A percentile compares a stretch with the other conserved stretches of the same genome.
These are phyloP conservation scores for Masticophis lateralis DNA, from an alignment of 2,797 vertebrate genomes.

Conservation along the genomic window DNA sequence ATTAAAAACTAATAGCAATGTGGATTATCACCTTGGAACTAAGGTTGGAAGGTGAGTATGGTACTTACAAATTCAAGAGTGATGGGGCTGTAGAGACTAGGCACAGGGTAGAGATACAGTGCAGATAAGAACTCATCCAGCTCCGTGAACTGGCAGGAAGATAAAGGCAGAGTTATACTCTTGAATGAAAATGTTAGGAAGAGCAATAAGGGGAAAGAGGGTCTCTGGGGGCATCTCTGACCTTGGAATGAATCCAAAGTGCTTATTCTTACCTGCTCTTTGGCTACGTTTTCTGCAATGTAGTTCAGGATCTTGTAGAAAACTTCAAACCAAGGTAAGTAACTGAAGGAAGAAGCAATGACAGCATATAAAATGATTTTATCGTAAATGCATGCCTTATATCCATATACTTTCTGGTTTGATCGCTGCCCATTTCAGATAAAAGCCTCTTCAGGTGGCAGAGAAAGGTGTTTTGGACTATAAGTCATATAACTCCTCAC, in stretches of 20 bases:
- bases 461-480: background rate
- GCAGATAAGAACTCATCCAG: slow-evolving; percentile 72
- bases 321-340: slow-evolving; percentile 89
- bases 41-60: background rate
- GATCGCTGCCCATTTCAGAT: background rate
- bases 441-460: background rate
- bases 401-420: background rate
- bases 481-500: background rate
- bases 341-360: slow-evolving; percentile 66
- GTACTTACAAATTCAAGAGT: slow-evolving; percentile 80
- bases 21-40: background rate
- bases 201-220: too few species aligned
- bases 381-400: background rate
- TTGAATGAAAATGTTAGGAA: background rate
- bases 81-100: slow-evolving; percentile 66
- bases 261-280: slow-evolving; percentile 78
- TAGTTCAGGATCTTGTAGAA: slow-evolving; percentile 92
- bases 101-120: slow-evolving; percentile 75
- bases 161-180: background rate
- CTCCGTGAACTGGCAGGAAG: slow-evolving; percentile 74
- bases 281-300: slow-evolving; percentile 80
- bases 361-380: background rate
- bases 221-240: too few species aligned
- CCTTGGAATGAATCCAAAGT: background rate
- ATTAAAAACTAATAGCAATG: background rate